phyloP scores from a whole-genome alignment of 2,888 invertebrate genomes.

The Noctua fimbriata region DNA sequence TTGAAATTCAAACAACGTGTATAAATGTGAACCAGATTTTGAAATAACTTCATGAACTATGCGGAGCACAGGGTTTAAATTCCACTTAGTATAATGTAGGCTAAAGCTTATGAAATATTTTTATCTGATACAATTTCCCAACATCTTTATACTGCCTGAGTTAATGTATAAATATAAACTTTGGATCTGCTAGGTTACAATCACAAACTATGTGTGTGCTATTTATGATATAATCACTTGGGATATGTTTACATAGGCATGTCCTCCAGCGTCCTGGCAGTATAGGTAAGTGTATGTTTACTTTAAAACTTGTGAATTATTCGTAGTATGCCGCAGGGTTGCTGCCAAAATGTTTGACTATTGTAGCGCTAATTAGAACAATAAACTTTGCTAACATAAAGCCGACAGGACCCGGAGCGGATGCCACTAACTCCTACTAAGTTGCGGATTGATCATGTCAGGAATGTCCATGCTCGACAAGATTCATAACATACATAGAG shows the following conservation, averaged over 20 bases:
- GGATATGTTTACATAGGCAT: slow-evolving; percentile 21
- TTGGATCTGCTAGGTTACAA: slow-evolving; percentile 3
- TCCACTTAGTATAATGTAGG: slow-evolving; percentile 17
- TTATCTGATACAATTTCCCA: slow-evolving; percentile 9
- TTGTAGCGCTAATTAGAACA: slow-evolving; percentile 62
- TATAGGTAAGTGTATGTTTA: slow-evolving; percentile 36
- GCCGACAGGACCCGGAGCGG: slow-evolving; percentile 12
- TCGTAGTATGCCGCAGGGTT: slow-evolving; percentile 47
- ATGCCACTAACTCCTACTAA: slow-evolving; percentile 18
- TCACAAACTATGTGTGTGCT: neutral
- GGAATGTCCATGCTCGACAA: slow-evolving; percentile 53
- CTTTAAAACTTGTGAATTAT: slow-evolving; percentile 39
- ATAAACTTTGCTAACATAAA: slow-evolving; percentile 59
- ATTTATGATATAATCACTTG: slow-evolving; percentile 24
- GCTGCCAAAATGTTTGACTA: slow-evolving; percentile 50
- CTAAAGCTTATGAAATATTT: slow-evolving; percentile 17
- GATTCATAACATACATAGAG: slow-evolving; percentile 25
- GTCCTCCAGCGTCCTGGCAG: neutral
- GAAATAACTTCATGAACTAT: slow-evolving; percentile 24
- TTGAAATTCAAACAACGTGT: slow-evolving; percentile 27
- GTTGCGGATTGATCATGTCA: slow-evolving; percentile 50
- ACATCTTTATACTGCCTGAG: neutral
- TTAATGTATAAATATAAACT: slow-evolving; percentile 16
- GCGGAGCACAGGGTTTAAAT: slow-evolving; percentile 22
- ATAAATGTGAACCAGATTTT: slow-evolving; percentile 22